These are phyloP conservation scores for Aplysina aerophoba DNA, from an alignment of 37 sponge, comb jelly and placozoan species.

Conservation along the genomic window DNA sequence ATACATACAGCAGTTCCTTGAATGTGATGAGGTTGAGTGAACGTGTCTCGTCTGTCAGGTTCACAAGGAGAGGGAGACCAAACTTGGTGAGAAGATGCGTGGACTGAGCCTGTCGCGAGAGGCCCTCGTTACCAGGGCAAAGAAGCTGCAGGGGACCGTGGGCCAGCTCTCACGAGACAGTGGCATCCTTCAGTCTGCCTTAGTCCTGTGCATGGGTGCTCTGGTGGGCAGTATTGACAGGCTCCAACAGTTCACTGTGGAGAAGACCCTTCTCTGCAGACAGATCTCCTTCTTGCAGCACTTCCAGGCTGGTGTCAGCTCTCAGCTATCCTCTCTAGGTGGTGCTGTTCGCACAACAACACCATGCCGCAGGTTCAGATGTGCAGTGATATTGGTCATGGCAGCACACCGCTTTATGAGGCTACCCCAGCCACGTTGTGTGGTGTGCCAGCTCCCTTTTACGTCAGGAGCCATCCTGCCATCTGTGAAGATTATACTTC, in stretches of 20 bases:
- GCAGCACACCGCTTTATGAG: constrained; percentile 1
- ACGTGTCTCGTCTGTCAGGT: background rate
- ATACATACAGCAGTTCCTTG: background rate
- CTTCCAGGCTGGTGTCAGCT: background rate
- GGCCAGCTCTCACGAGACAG: background rate
- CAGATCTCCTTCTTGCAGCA: background rate
- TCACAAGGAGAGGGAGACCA: constrained; percentile 5
- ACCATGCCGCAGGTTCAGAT: constrained; percentile 19
- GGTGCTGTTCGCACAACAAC: background rate
- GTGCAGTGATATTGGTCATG: background rate
- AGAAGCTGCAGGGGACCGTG: constrained; percentile 3
- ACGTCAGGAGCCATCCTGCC: no score
- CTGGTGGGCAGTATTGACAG: background rate
- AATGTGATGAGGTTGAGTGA: background rate
- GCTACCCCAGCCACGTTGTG: no score
- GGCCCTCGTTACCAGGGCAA: background rate
- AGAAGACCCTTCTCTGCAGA: background rate
- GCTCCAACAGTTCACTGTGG: background rate
- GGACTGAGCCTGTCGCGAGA: background rate
- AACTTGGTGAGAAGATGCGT: constrained; percentile 15
- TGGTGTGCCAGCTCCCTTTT: no score
- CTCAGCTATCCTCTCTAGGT: background rate
- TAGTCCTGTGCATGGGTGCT: background rate
- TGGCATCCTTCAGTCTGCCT: background rate
- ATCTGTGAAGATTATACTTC: no score